Evolutionary conservation across 2,888 invertebrate species (phyloP), one percentile per base, ranked within the genome.

Genomic region (Himalopsyche tibetana): DNA sequence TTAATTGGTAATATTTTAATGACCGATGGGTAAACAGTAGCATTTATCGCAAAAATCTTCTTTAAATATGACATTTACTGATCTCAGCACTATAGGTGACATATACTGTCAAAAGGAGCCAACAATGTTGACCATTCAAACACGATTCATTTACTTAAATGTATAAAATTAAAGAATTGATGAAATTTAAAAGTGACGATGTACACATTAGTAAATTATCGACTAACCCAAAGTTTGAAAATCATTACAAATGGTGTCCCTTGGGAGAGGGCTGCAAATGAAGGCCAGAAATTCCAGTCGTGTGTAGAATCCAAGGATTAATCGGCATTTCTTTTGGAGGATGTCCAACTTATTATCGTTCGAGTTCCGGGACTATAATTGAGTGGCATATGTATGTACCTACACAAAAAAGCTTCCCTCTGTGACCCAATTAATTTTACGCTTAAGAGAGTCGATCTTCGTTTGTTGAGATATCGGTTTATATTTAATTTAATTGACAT

Each of bases 271-370:
- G 38, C 74, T 74, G 74, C 36, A 74, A 74, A 74, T 74, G 19
- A 74, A 74, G 38, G 74, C 36, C 74, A 36, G 36, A 74, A 74
- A 74, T 74, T 74, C 74, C 36, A 36, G 74, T 74, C 74, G 38
- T 74, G 74, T 74, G 74, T 74, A 28, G 36, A 36, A 36, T 74
- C 38, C 74, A 74, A 74, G 74, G 74, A 74, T 74, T 38, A 74
- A 74, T 74, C 38, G 74, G 38, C 9, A 74, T 74, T 74, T 74
- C 74, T 74, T 74, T 74, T 74, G 74, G 74, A 38, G 74, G 36
- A 74, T 74, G 74, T 74, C 74, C 74, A 74, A 74, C 38, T 38
- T 74, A 74, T 74, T 74, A 74, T 74, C 74, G 74, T 74, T 36
- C 15, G 12, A 36, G 36, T 19, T 36, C 36, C 74, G 15, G 74